Conservation (phyloP, 53 echinoderm and acorn worm species). For the Astropecten irregularis region DNA sequence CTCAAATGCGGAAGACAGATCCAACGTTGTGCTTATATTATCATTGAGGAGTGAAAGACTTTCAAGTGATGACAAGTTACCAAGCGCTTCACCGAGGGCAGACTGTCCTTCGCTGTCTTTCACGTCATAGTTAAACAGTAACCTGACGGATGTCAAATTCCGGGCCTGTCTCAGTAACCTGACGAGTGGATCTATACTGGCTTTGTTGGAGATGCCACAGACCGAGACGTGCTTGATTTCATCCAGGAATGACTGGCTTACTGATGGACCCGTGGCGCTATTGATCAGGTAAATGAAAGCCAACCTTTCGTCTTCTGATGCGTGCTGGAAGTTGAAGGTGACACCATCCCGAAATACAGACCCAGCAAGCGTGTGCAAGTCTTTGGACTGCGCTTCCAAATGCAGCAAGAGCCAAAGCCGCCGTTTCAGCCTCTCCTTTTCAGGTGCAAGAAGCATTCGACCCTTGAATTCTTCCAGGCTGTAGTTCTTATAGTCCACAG, state of each 20-base stretch:
- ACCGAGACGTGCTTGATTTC: not conserved
- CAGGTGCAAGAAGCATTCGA: not conserved
- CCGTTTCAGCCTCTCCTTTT: not conserved
- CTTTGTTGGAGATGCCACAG: not conserved
- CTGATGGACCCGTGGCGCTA: not conserved
- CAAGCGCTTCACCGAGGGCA: not conserved
- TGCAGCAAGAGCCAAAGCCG: slow-evolving; percentile 3
- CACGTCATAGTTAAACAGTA: not conserved
- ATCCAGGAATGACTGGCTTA: not conserved
- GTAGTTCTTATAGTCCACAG: not conserved
- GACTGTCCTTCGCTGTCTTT: not conserved
- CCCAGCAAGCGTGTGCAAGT: not conserved
- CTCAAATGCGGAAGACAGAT: not conserved
- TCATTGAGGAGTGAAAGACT: not conserved
- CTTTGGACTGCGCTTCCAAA: not conserved
- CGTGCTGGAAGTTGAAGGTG: not conserved
- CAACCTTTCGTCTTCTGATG: not conserved
- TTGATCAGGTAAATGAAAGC: not conserved
- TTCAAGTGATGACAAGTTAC: not conserved
- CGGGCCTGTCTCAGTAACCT: not conserved
- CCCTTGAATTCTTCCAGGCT: not conserved
- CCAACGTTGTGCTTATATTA: not conserved
- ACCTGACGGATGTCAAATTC: not conserved
- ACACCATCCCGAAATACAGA: not conserved
- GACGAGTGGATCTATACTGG: not conserved